Conservation (phyloP, 2,113 vertebrate genomes). For the Apteryx owenii region DNA sequence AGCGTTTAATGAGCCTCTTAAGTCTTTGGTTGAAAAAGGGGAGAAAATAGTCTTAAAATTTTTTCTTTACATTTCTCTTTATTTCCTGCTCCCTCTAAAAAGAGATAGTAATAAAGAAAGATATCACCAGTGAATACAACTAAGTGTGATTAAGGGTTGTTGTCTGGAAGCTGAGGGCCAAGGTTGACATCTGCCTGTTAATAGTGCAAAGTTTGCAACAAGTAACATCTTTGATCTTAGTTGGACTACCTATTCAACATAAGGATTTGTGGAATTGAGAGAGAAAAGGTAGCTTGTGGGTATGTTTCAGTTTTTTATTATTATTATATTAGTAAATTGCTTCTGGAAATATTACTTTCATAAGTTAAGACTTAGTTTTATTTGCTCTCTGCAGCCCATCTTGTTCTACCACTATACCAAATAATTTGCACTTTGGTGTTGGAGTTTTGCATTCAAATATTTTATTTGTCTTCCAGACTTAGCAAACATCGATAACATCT, state of each 20-base stretch:
- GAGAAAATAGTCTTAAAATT: neutral
- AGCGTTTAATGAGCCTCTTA: neutral
- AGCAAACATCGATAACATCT: conserved; percentile 18
- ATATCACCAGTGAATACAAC: neutral
- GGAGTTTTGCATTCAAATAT: neutral
- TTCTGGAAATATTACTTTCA: neutral
- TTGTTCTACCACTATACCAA: neutral
- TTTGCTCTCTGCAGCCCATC: neutral
- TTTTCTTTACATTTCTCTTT: neutral
- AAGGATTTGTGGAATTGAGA: neutral
- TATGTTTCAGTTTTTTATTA: neutral
- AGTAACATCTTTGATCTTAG: neutral
- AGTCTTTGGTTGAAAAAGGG: neutral
- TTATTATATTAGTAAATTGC: neutral
- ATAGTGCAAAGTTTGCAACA: neutral
- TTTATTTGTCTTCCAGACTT: conserved; percentile 28
- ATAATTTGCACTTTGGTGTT: neutral
- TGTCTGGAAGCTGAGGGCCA: neutral
- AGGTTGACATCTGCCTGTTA: neutral
- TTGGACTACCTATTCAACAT: neutral
- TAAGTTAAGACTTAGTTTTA: conserved; percentile 6
- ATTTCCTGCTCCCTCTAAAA: neutral
- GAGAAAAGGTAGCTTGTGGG: neutral
- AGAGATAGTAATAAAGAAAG: neutral
- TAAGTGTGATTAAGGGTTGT: neutral